A percentile compares a stretch with the other conserved stretches of the same genome.
These are phyloP conservation scores for Nowickia ferox DNA, from an alignment of 2,888 invertebrate species.

Conservation along the genomic window DNA sequence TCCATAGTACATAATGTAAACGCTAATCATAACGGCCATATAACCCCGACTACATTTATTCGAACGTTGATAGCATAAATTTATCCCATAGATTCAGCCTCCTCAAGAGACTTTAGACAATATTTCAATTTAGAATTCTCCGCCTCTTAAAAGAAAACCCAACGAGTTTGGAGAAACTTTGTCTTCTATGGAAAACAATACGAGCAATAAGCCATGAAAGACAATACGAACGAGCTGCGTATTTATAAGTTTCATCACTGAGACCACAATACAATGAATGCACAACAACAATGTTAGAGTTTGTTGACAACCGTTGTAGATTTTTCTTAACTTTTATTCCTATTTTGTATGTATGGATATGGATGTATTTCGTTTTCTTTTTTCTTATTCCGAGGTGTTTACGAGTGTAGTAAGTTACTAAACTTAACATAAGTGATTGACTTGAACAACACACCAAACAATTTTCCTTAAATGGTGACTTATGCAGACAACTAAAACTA, in stretches of 20 bases:
- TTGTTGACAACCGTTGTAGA: conserved; percentile 50
- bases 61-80: no score
- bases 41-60: no score
- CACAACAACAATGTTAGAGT: conserved; percentile 10
- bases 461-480: conserved; percentile 60
- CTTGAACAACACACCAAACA: conserved; percentile 52
- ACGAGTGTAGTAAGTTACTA: conserved; percentile 36
- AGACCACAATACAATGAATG: conserved; percentile 26
- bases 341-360: not conserved
- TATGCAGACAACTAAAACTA: conserved; percentile 21
- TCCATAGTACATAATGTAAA: no score
- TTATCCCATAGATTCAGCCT: no score
- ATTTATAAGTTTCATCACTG: conserved; percentile 43
- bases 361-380: no score
- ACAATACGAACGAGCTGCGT: conserved; percentile 12
- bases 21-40: no score
- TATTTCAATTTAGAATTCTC: no score
- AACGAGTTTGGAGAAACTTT: not conserved
- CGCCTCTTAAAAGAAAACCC: not conserved
- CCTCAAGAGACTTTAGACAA: no score
- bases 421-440: conserved; percentile 60
- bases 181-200: conserved; percentile 16
- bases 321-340: conserved; percentile 24
- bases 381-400: conserved; percentile 39
- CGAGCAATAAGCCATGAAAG: conserved; percentile 29